Evolutionary conservation across 2,113 vertebrate genomes (phyloP).

Genomic region (Leucopsar rothschildi): DNA sequence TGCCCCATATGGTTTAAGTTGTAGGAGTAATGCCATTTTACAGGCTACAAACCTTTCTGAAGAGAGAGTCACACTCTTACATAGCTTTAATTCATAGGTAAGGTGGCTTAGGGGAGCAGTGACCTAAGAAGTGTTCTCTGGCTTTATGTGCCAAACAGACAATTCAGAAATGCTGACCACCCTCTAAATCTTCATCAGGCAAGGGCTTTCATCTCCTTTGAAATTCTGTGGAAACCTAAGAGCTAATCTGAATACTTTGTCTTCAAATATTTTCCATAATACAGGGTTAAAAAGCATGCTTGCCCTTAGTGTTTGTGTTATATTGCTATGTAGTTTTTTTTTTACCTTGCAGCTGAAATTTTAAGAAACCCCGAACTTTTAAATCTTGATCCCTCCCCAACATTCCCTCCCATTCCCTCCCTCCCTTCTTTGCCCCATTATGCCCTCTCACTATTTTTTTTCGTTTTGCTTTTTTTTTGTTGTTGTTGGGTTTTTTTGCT

Average conservation of each 20-base stretch:
- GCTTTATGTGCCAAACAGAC: not conserved
- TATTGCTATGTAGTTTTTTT: not conserved
- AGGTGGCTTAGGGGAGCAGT: not conserved
- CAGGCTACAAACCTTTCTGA: not conserved
- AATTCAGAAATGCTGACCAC: not conserved
- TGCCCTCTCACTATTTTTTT: not conserved
- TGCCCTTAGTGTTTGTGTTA: not conserved
- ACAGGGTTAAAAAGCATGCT: not conserved
- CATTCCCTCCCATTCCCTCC: not conserved
- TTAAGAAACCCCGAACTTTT: not conserved
- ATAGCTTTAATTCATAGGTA: not conserved
- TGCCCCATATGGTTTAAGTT: fast-evolving
- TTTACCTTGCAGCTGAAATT: not conserved
- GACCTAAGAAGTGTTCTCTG: not conserved
- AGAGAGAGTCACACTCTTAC: not conserved
- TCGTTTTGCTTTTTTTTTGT: not conserved
- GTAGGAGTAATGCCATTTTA: not conserved
- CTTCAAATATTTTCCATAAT: not conserved
- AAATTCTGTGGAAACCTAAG: not conserved
- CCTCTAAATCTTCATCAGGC: not conserved
- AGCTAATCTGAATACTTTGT: not conserved
- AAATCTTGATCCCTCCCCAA: not conserved
- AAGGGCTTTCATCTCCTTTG: not conserved
- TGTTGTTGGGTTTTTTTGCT: not conserved
- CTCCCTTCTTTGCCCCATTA: not conserved